Percentiles rank a stretch among this genome's conserved stretches.
Evolutionary conservation across 1,140 invertebrate species (phyloP).

Genomic region (Meloidogyne floridensis): DNA sequence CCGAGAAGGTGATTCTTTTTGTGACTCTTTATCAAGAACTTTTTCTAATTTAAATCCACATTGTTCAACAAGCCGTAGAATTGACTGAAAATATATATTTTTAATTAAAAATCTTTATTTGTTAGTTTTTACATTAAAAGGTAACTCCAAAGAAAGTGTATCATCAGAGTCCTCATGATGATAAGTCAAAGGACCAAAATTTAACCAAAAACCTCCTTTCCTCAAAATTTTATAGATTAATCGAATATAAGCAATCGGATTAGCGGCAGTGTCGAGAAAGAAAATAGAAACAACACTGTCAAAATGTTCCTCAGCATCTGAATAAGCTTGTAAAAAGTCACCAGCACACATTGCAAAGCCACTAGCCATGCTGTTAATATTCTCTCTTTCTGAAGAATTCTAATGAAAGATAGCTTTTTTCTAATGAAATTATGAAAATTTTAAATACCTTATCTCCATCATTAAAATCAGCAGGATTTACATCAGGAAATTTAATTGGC

Average conservation of each 20-base stretch:
- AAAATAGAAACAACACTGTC: conserved; percentile 93
- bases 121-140: conserved; percentile 80
- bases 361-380: conserved; percentile 71
- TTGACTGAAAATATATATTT: conserved; percentile 58
- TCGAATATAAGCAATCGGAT: conserved; percentile 91
- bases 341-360: conserved; percentile 94
- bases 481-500: conserved; percentile 79
- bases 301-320: conserved; percentile 73
- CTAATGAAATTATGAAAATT: background rate
- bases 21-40: conserved; percentile 76
- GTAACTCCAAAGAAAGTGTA: conserved; percentile 89
- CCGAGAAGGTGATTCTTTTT: conserved; percentile 72
- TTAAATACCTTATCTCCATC: background rate
- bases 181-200: conserved; percentile 79
- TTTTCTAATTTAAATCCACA: conserved; percentile 77
- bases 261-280: conserved; percentile 96
- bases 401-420: too few species aligned
- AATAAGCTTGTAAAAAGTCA: conserved; percentile 81
- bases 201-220: conserved; percentile 74
- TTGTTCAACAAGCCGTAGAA: conserved; percentile 73
- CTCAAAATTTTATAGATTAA: conserved; percentile 87
- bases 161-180: conserved; percentile 86
- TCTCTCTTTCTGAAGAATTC: conserved; percentile 37
- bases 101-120: background rate
- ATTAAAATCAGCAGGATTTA: conserved; percentile 72